Percentiles rank a stretch among this genome's conserved stretches.
These are phyloP conservation scores for Tineola bisselliella DNA, from an alignment of 2,888 invertebrate species.

Conservation along the genomic window DNA sequence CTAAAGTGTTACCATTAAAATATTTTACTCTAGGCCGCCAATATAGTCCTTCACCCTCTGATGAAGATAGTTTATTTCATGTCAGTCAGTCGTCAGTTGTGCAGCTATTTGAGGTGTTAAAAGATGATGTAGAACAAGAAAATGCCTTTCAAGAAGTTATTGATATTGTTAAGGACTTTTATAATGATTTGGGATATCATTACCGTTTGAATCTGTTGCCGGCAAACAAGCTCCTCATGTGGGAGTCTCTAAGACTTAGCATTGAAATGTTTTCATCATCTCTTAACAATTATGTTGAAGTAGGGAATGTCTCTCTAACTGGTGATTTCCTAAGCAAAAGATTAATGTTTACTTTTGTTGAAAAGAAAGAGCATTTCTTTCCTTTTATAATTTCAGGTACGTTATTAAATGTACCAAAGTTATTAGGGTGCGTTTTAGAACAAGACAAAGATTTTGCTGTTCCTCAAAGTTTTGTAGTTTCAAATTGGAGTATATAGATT, in stretches of 20 bases:
- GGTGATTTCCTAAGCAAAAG: constrained; percentile 82
- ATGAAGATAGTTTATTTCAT: constrained; percentile 69
- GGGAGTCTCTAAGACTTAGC: constrained; percentile 75
- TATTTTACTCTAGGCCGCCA: constrained; percentile 77
- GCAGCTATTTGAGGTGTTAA: constrained; percentile 71
- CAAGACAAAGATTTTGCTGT: constrained; percentile 49
- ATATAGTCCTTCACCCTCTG: constrained; percentile 62
- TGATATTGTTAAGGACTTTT: constrained; percentile 63
- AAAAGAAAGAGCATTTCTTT: constrained; percentile 68
- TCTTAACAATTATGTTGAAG: constrained; percentile 71
- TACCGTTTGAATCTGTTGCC: constrained; percentile 71
- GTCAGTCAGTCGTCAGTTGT: constrained; percentile 75
- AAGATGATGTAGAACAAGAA: constrained; percentile 56
- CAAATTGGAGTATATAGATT: constrained; percentile 29
- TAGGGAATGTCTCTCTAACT: constrained; percentile 77
- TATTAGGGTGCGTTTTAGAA: constrained; percentile 80
- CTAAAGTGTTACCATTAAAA: constrained; percentile 72
- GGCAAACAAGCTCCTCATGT: constrained; percentile 68
- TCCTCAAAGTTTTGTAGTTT: constrained; percentile 36
- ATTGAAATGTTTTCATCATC: constrained; percentile 80
- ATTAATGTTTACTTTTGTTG: constrained; percentile 74
- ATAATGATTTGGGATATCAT: constrained; percentile 72
- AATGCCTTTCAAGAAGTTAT: constrained; percentile 66
- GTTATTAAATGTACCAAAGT: constrained; percentile 75
- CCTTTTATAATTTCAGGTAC: constrained; percentile 77